phyloP scores from a whole-genome alignment of 2,797 vertebrate genomes.

The Chloroceryle amazona region DNA sequence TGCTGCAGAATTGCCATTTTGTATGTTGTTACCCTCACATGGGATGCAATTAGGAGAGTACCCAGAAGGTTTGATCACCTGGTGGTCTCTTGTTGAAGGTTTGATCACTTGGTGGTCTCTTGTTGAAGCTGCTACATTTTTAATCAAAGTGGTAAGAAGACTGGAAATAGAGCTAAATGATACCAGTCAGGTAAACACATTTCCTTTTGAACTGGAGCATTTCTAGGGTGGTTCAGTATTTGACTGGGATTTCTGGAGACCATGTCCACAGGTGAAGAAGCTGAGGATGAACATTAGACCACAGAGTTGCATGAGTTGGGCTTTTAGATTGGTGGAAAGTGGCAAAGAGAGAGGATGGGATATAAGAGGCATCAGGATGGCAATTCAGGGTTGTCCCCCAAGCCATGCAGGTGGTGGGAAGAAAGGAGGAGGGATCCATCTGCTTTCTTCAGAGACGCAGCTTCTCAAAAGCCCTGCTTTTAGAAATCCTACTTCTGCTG shows the following conservation, averaged over 20 bases:
- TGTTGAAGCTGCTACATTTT: not conserved
- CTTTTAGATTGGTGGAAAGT: not conserved
- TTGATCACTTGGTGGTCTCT: not conserved
- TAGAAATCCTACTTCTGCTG: not conserved
- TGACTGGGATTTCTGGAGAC: not conserved
- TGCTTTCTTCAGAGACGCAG: not conserved
- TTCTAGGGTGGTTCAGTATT: not conserved
- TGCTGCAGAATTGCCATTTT: not conserved
- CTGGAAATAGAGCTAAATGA: not conserved
- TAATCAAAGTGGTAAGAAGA: not conserved
- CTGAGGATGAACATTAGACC: rapidly evolving
- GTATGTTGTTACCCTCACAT: rapidly evolving
- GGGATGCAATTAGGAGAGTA: not conserved
- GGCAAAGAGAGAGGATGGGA: not conserved
- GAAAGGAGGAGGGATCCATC: not conserved
- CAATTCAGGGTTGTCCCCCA: not conserved
- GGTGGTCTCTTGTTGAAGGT: not conserved
- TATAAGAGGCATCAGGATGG: not conserved
- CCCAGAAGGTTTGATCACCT: not conserved
- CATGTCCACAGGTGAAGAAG: not conserved
- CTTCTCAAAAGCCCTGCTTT: not conserved
- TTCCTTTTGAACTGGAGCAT: not conserved
- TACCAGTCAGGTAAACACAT: rapidly evolving
- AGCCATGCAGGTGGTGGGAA: rapidly evolving
- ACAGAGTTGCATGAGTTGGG: rapidly evolving